These are phyloP conservation scores for Xestia c-nigrum DNA, from an alignment of 2,888 invertebrate genomes.

Conservation along the genomic window DNA sequence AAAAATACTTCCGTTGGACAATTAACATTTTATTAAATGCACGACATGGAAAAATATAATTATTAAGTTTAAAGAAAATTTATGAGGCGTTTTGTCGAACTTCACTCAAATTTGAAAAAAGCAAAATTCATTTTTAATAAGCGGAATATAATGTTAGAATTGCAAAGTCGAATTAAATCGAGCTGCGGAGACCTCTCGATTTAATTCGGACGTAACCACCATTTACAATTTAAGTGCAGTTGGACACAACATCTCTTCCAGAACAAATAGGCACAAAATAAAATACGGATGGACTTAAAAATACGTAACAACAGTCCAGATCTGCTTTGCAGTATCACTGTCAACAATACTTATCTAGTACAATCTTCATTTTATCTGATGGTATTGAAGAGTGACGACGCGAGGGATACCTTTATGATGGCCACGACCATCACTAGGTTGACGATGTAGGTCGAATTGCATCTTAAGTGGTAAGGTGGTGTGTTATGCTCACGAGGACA, in stretches of 20 bases:
- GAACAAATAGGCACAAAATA: slow-evolving; percentile 73
- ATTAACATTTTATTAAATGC: slow-evolving; percentile 62
- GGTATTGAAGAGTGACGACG: slow-evolving; percentile 89
- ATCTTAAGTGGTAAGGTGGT: slow-evolving; percentile 90
- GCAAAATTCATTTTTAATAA: slow-evolving; percentile 80
- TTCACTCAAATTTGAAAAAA: slow-evolving; percentile 88
- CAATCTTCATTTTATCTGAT: slow-evolving; percentile 88
- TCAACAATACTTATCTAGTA: slow-evolving; percentile 87
- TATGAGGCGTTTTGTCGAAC: slow-evolving; percentile 87
- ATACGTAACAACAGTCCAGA: slow-evolving; percentile 89
- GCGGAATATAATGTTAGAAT: slow-evolving; percentile 77
- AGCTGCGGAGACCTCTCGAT: slow-evolving; percentile 69
- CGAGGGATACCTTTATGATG: slow-evolving; percentile 88
- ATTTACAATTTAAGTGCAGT: slow-evolving; percentile 90
- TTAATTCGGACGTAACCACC: slow-evolving; percentile 83
- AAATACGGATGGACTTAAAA: slow-evolving; percentile 87
- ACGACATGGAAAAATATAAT: slow-evolving; percentile 55
- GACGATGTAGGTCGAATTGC: slow-evolving; percentile 91
- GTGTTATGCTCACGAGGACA: slow-evolving; percentile 88
- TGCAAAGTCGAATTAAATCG: slow-evolving; percentile 75
- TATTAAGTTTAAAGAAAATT: slow-evolving; percentile 45
- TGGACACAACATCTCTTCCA: slow-evolving; percentile 88
- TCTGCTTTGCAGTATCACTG: slow-evolving; percentile 89
- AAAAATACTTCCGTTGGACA: slow-evolving; percentile 60
- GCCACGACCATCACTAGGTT: slow-evolving; percentile 89